phyloP scores from a whole-genome alignment of 1,140 invertebrate genomes.

The Cotesia vestalis region DNA sequence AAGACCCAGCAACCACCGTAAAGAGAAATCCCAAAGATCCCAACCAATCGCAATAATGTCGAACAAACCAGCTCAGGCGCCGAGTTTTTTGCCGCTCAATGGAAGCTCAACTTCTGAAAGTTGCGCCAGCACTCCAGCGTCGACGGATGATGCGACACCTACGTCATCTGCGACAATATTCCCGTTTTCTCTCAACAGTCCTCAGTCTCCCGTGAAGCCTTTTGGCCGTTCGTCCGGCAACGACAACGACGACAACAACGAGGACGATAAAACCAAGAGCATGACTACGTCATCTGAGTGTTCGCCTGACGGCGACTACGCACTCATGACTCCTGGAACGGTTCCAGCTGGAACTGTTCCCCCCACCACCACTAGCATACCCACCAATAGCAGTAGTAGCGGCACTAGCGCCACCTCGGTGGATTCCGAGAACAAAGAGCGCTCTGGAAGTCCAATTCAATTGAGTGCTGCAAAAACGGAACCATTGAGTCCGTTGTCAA shows the following conservation, averaged over 20 bases:
- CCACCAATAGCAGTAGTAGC: constrained; percentile 33
- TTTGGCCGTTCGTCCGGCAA: constrained; percentile 44
- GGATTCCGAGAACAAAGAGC: constrained; percentile 4
- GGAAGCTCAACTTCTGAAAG: constrained; percentile 60
- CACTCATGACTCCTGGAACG: constrained; percentile 48
- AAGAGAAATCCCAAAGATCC: constrained; percentile 63
- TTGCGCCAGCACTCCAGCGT: constrained; percentile 61
- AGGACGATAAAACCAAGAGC: constrained; percentile 41
- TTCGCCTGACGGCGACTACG: constrained; percentile 51
- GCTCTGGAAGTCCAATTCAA: too few relatives aligned
- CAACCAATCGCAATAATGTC: constrained; percentile 70
- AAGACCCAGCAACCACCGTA: constrained; percentile 51
- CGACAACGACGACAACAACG: not conserved
- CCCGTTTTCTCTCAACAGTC: constrained; percentile 70
- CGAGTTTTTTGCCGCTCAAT: constrained; percentile 59
- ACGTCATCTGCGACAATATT: constrained; percentile 70
- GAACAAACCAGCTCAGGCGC: constrained; percentile 59
- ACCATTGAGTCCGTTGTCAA: constrained; percentile 28
- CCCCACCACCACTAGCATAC: constrained; percentile 33
- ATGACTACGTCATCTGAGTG: constrained; percentile 38
- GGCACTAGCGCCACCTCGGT: constrained; percentile 13
- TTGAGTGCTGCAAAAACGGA: not conserved
- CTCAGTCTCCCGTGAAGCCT: constrained; percentile 67
- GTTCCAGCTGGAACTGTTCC: constrained; percentile 41
- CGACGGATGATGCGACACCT: constrained; percentile 65